These are phyloP conservation scores for Cantharis nigra DNA, from an alignment of 2,888 invertebrate genomes.

Conservation along the genomic window DNA sequence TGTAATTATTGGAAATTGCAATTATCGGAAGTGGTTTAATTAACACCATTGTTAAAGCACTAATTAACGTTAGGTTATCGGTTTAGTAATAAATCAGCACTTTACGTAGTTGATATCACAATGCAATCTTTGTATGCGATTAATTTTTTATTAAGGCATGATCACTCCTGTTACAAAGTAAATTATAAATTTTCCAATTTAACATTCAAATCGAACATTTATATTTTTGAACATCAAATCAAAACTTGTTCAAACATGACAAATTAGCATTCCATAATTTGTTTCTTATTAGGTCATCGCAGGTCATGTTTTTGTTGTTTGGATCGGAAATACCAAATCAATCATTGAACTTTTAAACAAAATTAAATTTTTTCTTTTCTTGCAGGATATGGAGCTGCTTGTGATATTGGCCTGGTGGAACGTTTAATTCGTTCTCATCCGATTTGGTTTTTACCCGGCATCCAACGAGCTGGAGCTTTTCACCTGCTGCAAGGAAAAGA, in stretches of 20 bases:
- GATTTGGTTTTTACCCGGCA: slow-evolving; percentile 94
- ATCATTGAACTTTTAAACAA: background rate
- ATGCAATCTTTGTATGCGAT: background rate
- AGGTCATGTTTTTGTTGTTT: background rate
- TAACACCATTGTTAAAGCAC: background rate
- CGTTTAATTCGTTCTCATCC: slow-evolving; percentile 89
- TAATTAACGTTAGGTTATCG: background rate
- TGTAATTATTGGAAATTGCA: background rate
- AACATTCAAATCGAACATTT: background rate
- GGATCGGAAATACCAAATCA: background rate
- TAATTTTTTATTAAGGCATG: background rate
- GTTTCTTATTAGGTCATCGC: background rate
- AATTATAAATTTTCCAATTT: background rate
- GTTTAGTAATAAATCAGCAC: background rate
- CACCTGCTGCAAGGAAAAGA: slow-evolving; percentile 93
- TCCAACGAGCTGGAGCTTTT: slow-evolving; percentile 90
- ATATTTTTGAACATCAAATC: background rate
- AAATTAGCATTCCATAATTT: background rate
- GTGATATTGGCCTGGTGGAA: slow-evolving; percentile 84
- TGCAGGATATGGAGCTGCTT: slow-evolving; percentile 72
- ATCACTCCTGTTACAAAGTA: background rate
- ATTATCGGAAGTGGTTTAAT: background rate
- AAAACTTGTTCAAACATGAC: background rate
- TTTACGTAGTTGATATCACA: background rate
- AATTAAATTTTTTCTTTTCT: background rate